phyloP scores from a whole-genome alignment of 2,113 vertebrate species.

The Phalacrocorax carbo region DNA sequence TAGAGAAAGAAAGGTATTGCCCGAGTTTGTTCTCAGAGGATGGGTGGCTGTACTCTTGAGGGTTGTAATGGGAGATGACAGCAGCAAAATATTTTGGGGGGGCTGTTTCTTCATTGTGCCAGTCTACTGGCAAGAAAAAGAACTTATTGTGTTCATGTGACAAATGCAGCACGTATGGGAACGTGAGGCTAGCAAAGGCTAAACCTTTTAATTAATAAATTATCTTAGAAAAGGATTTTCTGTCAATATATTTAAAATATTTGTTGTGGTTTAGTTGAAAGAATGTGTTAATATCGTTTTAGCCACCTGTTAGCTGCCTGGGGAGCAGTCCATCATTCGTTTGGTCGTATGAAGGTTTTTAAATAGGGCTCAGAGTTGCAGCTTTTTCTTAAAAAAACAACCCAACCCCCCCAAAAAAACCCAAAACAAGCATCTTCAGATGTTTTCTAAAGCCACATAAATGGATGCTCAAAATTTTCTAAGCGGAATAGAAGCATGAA shows the following conservation, averaged over 20 bases:
- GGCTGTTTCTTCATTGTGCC: neutral
- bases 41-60: neutral
- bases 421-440: neutral
- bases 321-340: neutral
- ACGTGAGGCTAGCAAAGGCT: neutral
- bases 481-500: neutral
- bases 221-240: neutral
- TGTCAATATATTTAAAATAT: neutral
- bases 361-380: neutral
- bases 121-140: neutral
- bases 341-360: neutral
- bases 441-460: neutral
- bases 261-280: neutral
- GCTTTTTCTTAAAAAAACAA: neutral
- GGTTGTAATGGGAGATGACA: neutral
- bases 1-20: neutral
- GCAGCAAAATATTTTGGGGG: neutral
- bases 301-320: neutral
- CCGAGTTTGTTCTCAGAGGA: neutral
- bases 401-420: fast-evolving
- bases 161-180: neutral
- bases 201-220: neutral
- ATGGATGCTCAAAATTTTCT: neutral
- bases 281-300: neutral
- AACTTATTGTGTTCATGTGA: neutral